phyloP scores from a whole-genome alignment of 2,888 invertebrate genomes.

The Carabus problematicus region DNA sequence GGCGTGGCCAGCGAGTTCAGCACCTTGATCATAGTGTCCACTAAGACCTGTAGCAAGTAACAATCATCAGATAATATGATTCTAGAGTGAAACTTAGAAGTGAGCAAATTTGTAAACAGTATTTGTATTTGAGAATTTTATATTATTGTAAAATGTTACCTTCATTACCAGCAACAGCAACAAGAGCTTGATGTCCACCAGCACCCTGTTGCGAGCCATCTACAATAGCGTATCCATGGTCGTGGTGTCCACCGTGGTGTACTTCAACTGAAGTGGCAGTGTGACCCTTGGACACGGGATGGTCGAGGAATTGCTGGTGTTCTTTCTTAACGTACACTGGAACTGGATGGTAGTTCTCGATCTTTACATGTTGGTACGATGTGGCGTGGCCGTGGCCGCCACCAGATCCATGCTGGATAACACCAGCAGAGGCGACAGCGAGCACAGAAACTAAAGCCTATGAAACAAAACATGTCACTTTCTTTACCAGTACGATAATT shows the following conservation, averaged over 20 bases:
- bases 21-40: constrained; percentile 8
- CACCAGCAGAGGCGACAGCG: constrained; percentile 10
- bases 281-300: constrained; percentile 68
- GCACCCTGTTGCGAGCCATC: constrained; percentile 23
- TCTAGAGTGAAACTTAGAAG: not conserved
- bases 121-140: not conserved
- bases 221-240: constrained; percentile 27
- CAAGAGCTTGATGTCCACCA: constrained; percentile 14
- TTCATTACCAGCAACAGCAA: not conserved
- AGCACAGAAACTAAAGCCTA: constrained; percentile 23
- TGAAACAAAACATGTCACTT: not conserved
- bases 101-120: not conserved
- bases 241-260: constrained; percentile 27
- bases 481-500: not conserved
- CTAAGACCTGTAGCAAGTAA: not conserved
- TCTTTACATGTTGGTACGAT: constrained; percentile 73
- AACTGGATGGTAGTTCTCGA: constrained; percentile 74
- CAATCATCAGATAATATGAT: too few relatives aligned
- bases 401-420: constrained; percentile 18
- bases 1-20: constrained; percentile 2
- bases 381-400: constrained; percentile 67
- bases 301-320: constrained; percentile 69
- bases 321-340: constrained; percentile 75
- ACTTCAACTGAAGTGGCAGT: constrained; percentile 17
- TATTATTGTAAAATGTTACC: not conserved